Evolutionary conservation across 2,113 vertebrate genomes (phyloP), one percentile per base, ranked within the genome.

Genomic region (Atherinomorus stipes): DNA sequence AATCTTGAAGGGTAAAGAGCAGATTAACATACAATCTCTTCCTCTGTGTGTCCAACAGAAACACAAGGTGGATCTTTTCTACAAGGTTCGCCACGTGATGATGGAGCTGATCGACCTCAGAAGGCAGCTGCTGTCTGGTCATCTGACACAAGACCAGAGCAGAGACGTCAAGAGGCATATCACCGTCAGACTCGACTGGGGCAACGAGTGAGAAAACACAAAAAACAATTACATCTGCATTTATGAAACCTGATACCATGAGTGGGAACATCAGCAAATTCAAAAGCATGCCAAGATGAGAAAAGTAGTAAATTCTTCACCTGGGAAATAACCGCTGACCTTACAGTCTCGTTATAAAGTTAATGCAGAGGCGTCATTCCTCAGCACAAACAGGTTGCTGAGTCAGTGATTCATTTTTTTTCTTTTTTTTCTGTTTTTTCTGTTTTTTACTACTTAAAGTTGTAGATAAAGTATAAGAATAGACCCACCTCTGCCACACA

Each of bases 71-170:
- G 98, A 99, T 91, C 94, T 99, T 77, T 99, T 99, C 95, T 99
- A 98, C 94, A 99, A 99, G 58, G 94, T 99, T 16, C 97, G 97
- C 22, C 98, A 99, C 78, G 97, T 99, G 84, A 99, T 99, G 98
- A 96, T 96, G 64, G 98, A 99, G 89, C 95, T 99, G 88, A 96
- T 99, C 87, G 97, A 99, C 93, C 95, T 99, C 25, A 95, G 97
- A 60, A 90, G 96, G 85, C 98, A 99, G 91, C 94, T 99, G 71
- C 92, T 98, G 34, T 98, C 96, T 0, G 96, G 96, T 66, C 98
- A 98, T 92, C 95, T 99, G 90, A 98, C 97, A 0, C 96, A 98
- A 85, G 97, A 99, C 84, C 97, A 99, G 94, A 94, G 95, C 89
- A 93, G 96, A 34, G 97, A 99, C 80, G 96, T 99, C 86, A 99